phyloP scores from a whole-genome alignment of 1,140 invertebrate genomes.

The Sitophilus oryzae region DNA sequence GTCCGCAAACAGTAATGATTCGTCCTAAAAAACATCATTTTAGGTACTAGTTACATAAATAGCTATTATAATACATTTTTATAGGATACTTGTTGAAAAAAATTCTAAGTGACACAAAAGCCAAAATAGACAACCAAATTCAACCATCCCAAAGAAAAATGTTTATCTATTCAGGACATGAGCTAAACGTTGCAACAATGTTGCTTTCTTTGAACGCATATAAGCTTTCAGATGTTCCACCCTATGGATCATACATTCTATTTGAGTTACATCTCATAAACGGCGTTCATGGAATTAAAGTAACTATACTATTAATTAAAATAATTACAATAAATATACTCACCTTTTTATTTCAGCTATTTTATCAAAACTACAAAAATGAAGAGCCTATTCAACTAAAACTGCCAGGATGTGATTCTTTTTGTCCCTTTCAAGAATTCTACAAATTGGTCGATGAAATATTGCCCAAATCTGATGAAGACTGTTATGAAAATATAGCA shows the following conservation, averaged over 20 bases:
- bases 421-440: slow-evolving; percentile 9
- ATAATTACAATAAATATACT: background rate
- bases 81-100: slow-evolving; percentile 14
- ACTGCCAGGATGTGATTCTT: slow-evolving; percentile 4
- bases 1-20: no score
- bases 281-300: slow-evolving; percentile 25
- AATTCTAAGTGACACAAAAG: slow-evolving; percentile 10
- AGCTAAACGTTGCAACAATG: slow-evolving; percentile 24
- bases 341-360: slow-evolving; percentile 5
- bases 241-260: slow-evolving; percentile 27
- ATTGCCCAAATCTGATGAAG: slow-evolving; percentile 1
- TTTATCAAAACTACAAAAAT: slow-evolving; percentile 6
- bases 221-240: slow-evolving; percentile 31
- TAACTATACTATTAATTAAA: background rate
- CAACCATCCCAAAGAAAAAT: slow-evolving; percentile 11
- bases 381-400: background rate
- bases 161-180: slow-evolving; percentile 30
- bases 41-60: no score
- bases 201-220: slow-evolving; percentile 19
- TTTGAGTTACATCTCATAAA: slow-evolving; percentile 30
- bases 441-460: background rate
- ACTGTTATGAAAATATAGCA: slow-evolving; percentile 5
- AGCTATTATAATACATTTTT: no score
- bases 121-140: slow-evolving; percentile 6
- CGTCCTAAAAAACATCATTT: no score